phyloP scores from a whole-genome alignment of 2,113 vertebrate genomes.

The Grallaria varia region DNA sequence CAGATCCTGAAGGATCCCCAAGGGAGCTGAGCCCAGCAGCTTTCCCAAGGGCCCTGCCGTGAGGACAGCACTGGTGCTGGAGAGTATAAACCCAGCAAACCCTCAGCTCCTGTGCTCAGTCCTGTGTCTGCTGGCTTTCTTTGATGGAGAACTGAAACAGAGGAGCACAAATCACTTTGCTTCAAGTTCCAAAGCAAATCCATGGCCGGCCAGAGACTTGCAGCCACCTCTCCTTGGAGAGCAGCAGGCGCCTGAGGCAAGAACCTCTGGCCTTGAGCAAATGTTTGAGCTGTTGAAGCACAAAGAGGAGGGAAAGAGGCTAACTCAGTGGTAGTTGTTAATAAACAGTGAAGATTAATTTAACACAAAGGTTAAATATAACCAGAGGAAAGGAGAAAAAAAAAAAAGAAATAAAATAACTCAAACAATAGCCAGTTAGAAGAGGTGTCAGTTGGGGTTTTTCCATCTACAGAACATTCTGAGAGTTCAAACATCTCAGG shows the following conservation, averaged over 20 bases:
- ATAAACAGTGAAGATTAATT: conserved; percentile 64
- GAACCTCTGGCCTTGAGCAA: not conserved
- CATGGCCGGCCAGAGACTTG: not conserved
- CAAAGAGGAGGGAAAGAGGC: not conserved
- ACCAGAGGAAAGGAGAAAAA: not conserved
- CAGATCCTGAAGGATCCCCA: not conserved
- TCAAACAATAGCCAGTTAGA: not conserved
- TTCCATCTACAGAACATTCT: conserved; percentile 3
- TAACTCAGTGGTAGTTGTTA: not conserved
- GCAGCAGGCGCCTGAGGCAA: not conserved
- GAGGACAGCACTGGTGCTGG: accelerated
- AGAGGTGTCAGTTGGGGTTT: conserved; percentile 20
- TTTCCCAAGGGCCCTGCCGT: not conserved
- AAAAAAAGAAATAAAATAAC: conserved; percentile 2
- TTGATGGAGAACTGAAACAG: not conserved
- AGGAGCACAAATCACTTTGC: not conserved
- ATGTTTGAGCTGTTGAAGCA: not conserved
- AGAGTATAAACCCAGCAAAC: not conserved
- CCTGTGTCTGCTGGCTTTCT: not conserved
- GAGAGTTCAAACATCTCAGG: not conserved
- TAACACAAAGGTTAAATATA: conserved; percentile 60
- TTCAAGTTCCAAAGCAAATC: not conserved
- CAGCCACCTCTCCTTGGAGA: not conserved
- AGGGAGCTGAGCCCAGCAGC: not conserved
- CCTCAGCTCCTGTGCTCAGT: accelerated